These are phyloP conservation scores for Agrochola lychnidis DNA, from an alignment of 2,888 invertebrate genomes.

Conservation along the genomic window DNA sequence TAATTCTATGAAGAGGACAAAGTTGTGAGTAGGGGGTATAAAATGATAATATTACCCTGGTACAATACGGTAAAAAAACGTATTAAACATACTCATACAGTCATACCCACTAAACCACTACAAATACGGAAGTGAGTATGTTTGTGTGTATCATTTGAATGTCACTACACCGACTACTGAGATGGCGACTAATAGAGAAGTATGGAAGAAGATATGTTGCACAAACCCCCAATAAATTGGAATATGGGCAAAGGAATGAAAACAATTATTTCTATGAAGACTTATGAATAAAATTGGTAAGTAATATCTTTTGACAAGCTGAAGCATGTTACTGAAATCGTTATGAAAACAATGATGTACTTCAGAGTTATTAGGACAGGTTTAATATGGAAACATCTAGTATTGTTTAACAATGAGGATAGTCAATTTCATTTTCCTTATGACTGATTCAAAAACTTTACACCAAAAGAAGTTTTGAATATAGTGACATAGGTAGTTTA, in stretches of 20 bases:
- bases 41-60: too few species aligned
- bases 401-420: constrained; percentile 17
- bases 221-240: neutral
- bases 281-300: neutral
- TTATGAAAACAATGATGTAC: neutral
- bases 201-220: neutral
- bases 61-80: too few species aligned
- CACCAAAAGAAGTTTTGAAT: too few species aligned
- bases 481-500: neutral
- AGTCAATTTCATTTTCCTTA: constrained; percentile 10
- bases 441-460: neutral
- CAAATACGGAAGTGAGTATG: too few species aligned
- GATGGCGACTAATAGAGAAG: neutral
- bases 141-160: too few species aligned
- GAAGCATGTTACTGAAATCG: neutral
- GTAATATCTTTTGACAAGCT: neutral
- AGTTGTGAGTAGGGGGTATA: neutral
- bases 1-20: neutral
- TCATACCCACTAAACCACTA: too few species aligned
- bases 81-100: too few species aligned
- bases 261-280: neutral
- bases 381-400: neutral
- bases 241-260: neutral
- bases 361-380: neutral
- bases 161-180: neutral